Percentiles rank a stretch among this genome's conserved stretches.
Conservation (phyloP, 2,888 invertebrate species). For the Meteorus colon region DNA sequence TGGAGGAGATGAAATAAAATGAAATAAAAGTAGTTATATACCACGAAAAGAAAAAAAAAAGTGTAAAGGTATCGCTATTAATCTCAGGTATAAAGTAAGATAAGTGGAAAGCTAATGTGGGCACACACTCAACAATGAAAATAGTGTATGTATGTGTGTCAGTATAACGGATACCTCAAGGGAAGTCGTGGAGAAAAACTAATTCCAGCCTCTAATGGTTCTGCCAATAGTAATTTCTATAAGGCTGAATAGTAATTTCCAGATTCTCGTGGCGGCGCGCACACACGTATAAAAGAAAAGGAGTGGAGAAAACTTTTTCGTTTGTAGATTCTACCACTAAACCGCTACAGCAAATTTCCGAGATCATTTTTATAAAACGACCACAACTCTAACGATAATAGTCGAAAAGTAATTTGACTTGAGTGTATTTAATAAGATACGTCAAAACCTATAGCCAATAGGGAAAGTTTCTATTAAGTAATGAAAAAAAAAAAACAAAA, state of each 20-base stretch:
- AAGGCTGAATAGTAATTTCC: conserved; percentile 59
- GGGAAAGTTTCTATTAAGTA: neutral
- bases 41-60: neutral
- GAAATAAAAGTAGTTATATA: conserved; percentile 29
- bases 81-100: conserved; percentile 64
- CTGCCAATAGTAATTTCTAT: conserved; percentile 66
- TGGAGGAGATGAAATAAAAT: conserved; percentile 25
- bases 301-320: conserved; percentile 44
- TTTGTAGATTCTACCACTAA: neutral
- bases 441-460: neutral
- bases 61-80: conserved; percentile 52
- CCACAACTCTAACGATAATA: conserved; percentile 10
- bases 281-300: neutral
- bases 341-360: conserved; percentile 2
- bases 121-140: neutral
- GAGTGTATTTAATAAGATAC: neutral
- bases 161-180: conserved; percentile 41
- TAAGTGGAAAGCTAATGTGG: conserved; percentile 56
- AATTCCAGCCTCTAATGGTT: conserved; percentile 65
- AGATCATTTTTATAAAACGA: conserved; percentile 11
- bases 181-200: conserved; percentile 57
- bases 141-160: conserved; percentile 43
- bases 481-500: neutral
- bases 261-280: conserved; percentile 43
- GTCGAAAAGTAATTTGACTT: conserved; percentile 15